phyloP scores from a whole-genome alignment of 1,140 invertebrate species.

The Spodoptera litura region DNA sequence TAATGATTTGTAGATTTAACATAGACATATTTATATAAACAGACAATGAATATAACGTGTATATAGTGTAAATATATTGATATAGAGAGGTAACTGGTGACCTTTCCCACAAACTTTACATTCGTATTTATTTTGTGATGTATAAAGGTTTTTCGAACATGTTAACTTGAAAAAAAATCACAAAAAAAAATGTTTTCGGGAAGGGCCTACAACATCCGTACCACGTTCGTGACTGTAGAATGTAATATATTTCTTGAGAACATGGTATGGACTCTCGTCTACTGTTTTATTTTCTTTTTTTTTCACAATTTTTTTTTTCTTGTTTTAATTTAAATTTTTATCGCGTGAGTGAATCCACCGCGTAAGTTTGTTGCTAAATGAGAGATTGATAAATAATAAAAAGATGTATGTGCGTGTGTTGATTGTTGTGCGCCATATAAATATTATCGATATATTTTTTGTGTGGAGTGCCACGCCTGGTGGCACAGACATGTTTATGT shows the following conservation, averaged over 20 bases:
- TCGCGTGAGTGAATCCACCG: constrained; percentile 67
- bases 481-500: constrained; percentile 52
- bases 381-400: constrained; percentile 68
- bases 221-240: constrained; percentile 57
- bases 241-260: constrained; percentile 57
- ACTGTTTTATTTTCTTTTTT: constrained; percentile 66
- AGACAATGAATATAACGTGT: constrained; percentile 41
- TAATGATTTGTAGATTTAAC: constrained; percentile 32
- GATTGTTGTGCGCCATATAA: constrained; percentile 75
- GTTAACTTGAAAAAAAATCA: constrained; percentile 68
- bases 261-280: constrained; percentile 63
- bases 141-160: constrained; percentile 62
- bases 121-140: constrained; percentile 75
- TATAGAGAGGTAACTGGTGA: constrained; percentile 56
- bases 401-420: constrained; percentile 77
- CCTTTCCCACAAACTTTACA: constrained; percentile 68
- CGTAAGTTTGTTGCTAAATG: constrained; percentile 71
- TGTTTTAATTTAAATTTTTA: constrained; percentile 79
- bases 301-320: constrained; percentile 60
- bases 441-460: constrained; percentile 60
- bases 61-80: constrained; percentile 70
- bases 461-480: constrained; percentile 53
- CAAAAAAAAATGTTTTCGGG: constrained; percentile 68
- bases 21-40: constrained; percentile 46
- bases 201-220: constrained; percentile 71